A percentile compares a stretch with the other conserved stretches of the same genome.
Evolutionary conservation across 1,140 invertebrate genomes (phyloP).

Genomic region (Oedothorax gibbosus): DNA sequence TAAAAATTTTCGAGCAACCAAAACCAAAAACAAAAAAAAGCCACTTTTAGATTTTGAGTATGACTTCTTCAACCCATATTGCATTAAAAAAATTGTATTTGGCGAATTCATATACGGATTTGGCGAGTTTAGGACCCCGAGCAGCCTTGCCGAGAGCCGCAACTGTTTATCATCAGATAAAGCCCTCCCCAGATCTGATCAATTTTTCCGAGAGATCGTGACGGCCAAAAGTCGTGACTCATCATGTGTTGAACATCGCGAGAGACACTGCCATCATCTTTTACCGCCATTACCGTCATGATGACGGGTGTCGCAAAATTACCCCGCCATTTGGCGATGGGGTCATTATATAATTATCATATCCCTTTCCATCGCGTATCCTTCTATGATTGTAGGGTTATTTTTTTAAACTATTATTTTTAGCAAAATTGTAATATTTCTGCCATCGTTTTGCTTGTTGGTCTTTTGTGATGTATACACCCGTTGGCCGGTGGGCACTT

Average conservation of each 20-base stretch:
- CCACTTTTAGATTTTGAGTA: too few species aligned
- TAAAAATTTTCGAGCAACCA: too few species aligned
- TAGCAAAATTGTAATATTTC: background rate
- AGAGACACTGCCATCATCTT: constrained; percentile 38
- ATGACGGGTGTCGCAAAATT: constrained; percentile 53
- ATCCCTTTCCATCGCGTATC: constrained; percentile 8
- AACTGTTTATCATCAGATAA: constrained; percentile 37
- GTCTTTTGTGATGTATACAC: constrained; percentile 4
- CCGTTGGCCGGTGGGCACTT: background rate
- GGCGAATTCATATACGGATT: too few species aligned
- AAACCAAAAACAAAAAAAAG: too few species aligned
- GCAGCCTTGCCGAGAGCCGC: constrained; percentile 10
- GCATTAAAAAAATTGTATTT: too few species aligned
- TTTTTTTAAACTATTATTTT: constrained; percentile 16
- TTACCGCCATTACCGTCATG: constrained; percentile 23
- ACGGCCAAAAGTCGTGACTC: constrained; percentile 35
- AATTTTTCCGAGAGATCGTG: constrained; percentile 29
- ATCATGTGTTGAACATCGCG: constrained; percentile 18
- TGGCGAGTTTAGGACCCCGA: constrained; percentile 16
- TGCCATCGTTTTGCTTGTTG: too few species aligned
- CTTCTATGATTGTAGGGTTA: constrained; percentile 18
- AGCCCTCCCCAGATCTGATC: constrained; percentile 23
- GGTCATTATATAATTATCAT: constrained; percentile 54
- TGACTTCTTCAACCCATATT: too few species aligned
- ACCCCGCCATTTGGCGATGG: constrained; percentile 25